These are phyloP conservation scores for Passerina amoena DNA, from an alignment of 2,113 vertebrate species.

Conservation along the genomic window DNA sequence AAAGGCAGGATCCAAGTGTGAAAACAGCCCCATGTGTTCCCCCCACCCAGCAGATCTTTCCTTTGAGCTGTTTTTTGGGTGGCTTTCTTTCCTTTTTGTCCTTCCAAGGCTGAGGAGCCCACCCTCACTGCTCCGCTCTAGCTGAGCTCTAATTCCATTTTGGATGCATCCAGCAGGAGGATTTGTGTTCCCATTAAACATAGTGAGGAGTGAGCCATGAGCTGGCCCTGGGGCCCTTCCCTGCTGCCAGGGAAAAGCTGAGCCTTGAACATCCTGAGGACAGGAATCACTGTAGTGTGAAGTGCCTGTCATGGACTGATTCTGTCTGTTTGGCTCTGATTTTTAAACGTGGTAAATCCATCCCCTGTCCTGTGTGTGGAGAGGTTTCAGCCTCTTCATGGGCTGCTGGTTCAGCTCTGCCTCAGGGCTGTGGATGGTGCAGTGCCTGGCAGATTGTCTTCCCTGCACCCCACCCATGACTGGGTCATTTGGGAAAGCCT, in stretches of 20 bases:
- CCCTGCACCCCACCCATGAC: too few relatives aligned
- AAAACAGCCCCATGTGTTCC: background rate
- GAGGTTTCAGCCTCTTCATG: background rate
- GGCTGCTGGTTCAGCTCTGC: background rate
- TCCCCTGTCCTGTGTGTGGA: too few relatives aligned
- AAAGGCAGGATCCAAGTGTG: background rate
- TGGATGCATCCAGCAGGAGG: background rate
- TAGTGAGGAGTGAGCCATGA: background rate
- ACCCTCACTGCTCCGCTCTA: background rate
- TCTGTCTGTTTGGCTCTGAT: fast-evolving
- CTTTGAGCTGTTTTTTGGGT: background rate
- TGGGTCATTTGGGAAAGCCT: background rate
- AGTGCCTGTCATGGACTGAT: background rate
- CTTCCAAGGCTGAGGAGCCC: background rate
- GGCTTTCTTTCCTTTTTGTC: background rate
- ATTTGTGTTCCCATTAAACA: background rate
- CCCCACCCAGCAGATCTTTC: background rate
- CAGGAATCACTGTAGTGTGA: background rate
- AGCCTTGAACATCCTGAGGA: background rate
- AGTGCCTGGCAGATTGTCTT: background rate
- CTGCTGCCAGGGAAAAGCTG: background rate
- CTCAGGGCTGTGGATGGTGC: background rate
- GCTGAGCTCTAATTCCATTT: background rate
- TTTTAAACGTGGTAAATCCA: background rate
- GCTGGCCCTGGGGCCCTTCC: background rate